These are phyloP conservation scores for Pholis gunnellus DNA, from an alignment of 2,113 vertebrate species.

Conservation along the genomic window DNA sequence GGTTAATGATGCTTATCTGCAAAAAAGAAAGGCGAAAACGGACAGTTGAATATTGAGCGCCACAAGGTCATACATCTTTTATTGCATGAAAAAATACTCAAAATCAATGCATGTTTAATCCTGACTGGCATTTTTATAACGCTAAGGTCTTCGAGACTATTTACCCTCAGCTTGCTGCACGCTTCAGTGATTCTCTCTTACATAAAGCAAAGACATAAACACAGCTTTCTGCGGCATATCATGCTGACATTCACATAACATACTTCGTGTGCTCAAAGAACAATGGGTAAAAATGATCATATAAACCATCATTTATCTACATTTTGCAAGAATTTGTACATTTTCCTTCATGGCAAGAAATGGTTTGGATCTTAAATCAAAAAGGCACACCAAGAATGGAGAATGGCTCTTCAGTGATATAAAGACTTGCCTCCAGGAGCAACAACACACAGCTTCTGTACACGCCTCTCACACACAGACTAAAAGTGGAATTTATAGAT, in stretches of 20 bases:
- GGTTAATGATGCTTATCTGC: slow-evolving; percentile 31
- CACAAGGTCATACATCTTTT: slow-evolving; percentile 26
- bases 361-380: slow-evolving; percentile 73
- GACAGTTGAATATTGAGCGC: background rate
- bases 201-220: slow-evolving; percentile 14
- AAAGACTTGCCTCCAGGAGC: slow-evolving; percentile 61
- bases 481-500: slow-evolving; percentile 50
- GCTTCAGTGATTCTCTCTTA: slow-evolving; percentile 10
- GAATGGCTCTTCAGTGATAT: slow-evolving; percentile 64
- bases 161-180: slow-evolving; percentile 3
- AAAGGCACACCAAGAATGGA: slow-evolving; percentile 52
- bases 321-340: slow-evolving; percentile 75
- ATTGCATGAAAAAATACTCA: background rate
- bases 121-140: slow-evolving; percentile 28
- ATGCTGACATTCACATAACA: slow-evolving; percentile 14
- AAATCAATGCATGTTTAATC: slow-evolving; percentile 37
- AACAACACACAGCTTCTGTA: slow-evolving; percentile 41
- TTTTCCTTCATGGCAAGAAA: slow-evolving; percentile 67
- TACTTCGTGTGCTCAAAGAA: slow-evolving; percentile 16
- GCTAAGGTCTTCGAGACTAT: slow-evolving; percentile 15
- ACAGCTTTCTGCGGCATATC: slow-evolving; percentile 6
- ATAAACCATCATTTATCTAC: slow-evolving; percentile 78
- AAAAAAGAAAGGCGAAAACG: background rate
- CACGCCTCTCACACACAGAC: slow-evolving; percentile 24
- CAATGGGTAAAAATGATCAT: slow-evolving; percentile 39